phyloP scores from a whole-genome alignment of 2,888 invertebrate genomes.

The Diogma glabrata region DNA sequence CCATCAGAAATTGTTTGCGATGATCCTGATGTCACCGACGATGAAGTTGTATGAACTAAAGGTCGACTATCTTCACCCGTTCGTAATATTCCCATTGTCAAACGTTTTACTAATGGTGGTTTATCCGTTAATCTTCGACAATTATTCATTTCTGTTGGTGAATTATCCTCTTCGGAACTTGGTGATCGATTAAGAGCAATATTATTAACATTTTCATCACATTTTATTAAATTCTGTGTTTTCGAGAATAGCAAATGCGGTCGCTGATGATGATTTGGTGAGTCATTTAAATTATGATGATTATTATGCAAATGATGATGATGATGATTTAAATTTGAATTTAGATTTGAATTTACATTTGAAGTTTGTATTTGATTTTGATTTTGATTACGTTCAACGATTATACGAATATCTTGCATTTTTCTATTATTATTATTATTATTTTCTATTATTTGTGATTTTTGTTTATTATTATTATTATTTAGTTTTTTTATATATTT shows the following conservation, averaged over 20 bases:
- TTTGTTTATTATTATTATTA: no score
- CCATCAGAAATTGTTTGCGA: slow-evolving; percentile 62
- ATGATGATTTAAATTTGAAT: no score
- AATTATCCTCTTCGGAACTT: slow-evolving; percentile 78
- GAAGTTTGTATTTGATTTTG: no score
- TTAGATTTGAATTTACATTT: no score
- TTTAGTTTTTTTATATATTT: no score
- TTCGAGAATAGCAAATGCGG: slow-evolving; percentile 31
- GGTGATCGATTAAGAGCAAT: slow-evolving; percentile 30
- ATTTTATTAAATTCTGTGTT: slow-evolving; percentile 27
- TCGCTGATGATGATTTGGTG: slow-evolving; percentile 21
- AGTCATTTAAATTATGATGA: no score
- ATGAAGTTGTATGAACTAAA: slow-evolving; percentile 52
- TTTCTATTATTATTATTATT: no score
- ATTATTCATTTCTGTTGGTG: slow-evolving; percentile 76
- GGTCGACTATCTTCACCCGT: slow-evolving; percentile 64
- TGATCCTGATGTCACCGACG: slow-evolving; percentile 51
- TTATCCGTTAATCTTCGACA: slow-evolving; percentile 71
- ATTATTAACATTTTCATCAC: slow-evolving; percentile 33
- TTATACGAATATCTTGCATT: no score
- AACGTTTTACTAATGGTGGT: slow-evolving; percentile 62
- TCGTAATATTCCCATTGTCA: slow-evolving; percentile 63
- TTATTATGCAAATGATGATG: no score
- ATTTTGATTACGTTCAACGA: no score
- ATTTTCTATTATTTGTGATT: no score